phyloP scores from a whole-genome alignment of 2,888 invertebrate genomes.

The Linyphia triangularis region DNA sequence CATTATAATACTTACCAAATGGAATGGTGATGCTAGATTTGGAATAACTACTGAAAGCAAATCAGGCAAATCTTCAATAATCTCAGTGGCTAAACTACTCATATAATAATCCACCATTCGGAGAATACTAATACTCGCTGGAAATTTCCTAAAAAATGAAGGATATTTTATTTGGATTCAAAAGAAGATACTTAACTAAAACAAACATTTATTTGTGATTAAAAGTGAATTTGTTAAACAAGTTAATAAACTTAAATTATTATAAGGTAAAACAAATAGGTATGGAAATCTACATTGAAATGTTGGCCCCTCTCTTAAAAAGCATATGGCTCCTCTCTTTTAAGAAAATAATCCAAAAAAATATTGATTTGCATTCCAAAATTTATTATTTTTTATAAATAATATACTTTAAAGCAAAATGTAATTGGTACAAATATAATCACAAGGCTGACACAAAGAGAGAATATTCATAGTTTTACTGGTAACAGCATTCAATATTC shows the following conservation, averaged over 20 bases:
- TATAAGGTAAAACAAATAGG: not conserved
- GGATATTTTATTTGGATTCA: not conserved
- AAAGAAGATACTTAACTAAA: not conserved
- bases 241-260: not conserved
- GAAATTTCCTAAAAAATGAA: slow-evolving; percentile 77
- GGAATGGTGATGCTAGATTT: slow-evolving; percentile 86
- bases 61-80: slow-evolving; percentile 79
- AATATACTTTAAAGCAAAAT: no score
- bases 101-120: slow-evolving; percentile 79
- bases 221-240: not conserved
- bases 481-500: no score
- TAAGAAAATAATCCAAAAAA: no score
- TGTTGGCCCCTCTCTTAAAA: not conserved
- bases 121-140: slow-evolving; percentile 77
- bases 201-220: not conserved
- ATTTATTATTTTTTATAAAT: no score
- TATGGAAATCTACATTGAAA: not conserved
- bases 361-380: no score
- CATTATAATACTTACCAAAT: slow-evolving; percentile 82
- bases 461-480: no score
- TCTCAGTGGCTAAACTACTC: slow-evolving; percentile 47
- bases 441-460: no score
- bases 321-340: no score
- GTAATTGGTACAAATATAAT: no score
- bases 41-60: slow-evolving; percentile 83